Base-by-base conservation (phyloP, 2,113 vertebrate species). In the Aldabrachelys gigantea region DNA sequence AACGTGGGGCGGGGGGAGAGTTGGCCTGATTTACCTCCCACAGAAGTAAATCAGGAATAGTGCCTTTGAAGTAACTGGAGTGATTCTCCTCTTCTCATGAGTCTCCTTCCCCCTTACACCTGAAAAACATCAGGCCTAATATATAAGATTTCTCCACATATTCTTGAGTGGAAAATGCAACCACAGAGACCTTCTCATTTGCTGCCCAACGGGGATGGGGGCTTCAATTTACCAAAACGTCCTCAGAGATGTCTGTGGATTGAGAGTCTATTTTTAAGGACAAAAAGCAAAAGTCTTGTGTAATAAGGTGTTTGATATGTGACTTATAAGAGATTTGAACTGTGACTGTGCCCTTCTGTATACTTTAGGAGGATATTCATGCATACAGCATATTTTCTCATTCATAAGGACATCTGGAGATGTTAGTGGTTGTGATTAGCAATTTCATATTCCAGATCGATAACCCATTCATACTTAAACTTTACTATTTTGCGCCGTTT, bases 141-240 rank as follows among this genome's bases (percentile, higher is more conserved):
- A 11, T 53, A 12, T 16, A n/a, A 21, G 79, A 12, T 11, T 19
- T 31, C 31, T 52, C 49, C 50, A 69, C 31, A 17, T 62, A 19
- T 69, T 69, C 16, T 69, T 69, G 31, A 8, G 16, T n/a, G 62
- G 31, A n/a, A 69, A 35, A 35, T n/a, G 35, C 14, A 69, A 19
- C 62, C 62, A 16, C 35, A 69, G 31, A 69, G 31, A 69, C 62
- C 13, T 69, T 35, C 6, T 69, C 62, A 69, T 11, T 79, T 49
- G 56, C 24, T n/a, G 52, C 4, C 24, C 2, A 0, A 52, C 11
- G 9, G 84, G 4, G 4, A 22, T 6, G 1, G 1, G 25, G 47
- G 3, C 24, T 24, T 83, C 62, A 59, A 17, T 1, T 2, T 24
- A n/a, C 11, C 12, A 6, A 4, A 4, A 93, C 87, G 3, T 8